Percentiles rank a stretch among this genome's conserved stretches.
These are phyloP conservation scores for Aphis craccivora DNA, from an alignment of 1,140 invertebrate species.

Conservation along the genomic window DNA sequence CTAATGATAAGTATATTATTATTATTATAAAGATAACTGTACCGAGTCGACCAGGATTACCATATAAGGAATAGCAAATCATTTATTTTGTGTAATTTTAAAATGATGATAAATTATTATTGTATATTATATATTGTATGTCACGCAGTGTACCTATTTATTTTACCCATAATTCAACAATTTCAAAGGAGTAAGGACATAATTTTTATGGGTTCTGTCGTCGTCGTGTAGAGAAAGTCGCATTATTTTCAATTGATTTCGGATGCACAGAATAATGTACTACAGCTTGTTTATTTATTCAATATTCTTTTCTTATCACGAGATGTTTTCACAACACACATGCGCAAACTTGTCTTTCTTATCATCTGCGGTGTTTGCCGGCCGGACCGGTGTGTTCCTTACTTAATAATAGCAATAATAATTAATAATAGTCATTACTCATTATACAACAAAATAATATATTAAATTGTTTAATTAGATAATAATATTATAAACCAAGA, in stretches of 20 bases:
- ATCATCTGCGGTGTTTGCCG: background rate
- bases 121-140: no score
- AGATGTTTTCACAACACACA: background rate
- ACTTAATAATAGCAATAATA: no score
- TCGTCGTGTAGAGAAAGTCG: background rate
- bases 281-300: background rate
- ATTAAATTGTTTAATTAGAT: no score
- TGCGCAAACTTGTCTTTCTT: background rate
- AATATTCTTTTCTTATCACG: background rate
- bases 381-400: no score
- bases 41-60: background rate
- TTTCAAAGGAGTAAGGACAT: background rate
- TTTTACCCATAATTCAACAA: background rate
- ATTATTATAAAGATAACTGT: conserved; percentile 31
- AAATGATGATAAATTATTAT: conserved; percentile 4
- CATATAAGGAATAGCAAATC: conserved; percentile 36
- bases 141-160: background rate
- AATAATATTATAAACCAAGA: no score
- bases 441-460: no score
- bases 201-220: background rate
- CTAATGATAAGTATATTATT: conserved; percentile 24
- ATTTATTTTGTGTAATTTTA: conserved; percentile 1
- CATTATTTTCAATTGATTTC: no score
- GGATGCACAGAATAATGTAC: no score
- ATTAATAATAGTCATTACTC: no score